These are phyloP conservation scores for Hylia prasina DNA, from an alignment of 2,113 vertebrate species.

Conservation along the genomic window DNA sequence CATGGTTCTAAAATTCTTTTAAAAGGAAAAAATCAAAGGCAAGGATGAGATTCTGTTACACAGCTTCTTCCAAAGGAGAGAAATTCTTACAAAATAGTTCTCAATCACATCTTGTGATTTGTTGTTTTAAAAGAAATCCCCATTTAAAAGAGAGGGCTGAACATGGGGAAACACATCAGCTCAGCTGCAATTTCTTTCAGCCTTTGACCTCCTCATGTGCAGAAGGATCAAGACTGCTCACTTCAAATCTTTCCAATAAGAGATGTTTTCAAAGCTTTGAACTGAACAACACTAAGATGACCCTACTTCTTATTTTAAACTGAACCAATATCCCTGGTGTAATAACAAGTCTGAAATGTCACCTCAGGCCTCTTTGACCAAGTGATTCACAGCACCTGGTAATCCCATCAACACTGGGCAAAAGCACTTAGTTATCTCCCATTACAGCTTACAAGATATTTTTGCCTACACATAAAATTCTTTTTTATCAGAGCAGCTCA, in stretches of 20 bases:
- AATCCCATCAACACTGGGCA: background rate
- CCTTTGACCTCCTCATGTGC: background rate
- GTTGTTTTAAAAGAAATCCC: background rate
- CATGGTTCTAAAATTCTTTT: conserved; percentile 52
- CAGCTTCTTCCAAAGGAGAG: background rate
- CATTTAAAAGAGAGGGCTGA: background rate
- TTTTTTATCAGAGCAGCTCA: background rate
- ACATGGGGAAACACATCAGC: background rate
- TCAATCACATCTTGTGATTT: background rate
- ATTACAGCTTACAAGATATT: background rate
- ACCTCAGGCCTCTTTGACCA: background rate
- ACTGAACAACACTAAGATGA: background rate
- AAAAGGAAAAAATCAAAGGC: conserved; percentile 52
- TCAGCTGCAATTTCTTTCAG: background rate
- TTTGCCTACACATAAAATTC: background rate
- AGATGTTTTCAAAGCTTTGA: conserved; percentile 23
- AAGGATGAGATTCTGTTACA: conserved; percentile 4
- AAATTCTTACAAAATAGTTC: background rate
- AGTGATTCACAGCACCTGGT: background rate
- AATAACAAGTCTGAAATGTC: conserved; percentile 1
- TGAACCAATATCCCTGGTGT: background rate
- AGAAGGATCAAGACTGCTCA: background rate
- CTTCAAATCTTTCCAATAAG: background rate
- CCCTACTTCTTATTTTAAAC: background rate
- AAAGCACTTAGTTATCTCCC: background rate